A percentile compares a stretch with the other conserved stretches of the same genome.
Evolutionary conservation across 2,797 vertebrate genomes (phyloP).

Genomic region (Tragelaphus oryx): DNA sequence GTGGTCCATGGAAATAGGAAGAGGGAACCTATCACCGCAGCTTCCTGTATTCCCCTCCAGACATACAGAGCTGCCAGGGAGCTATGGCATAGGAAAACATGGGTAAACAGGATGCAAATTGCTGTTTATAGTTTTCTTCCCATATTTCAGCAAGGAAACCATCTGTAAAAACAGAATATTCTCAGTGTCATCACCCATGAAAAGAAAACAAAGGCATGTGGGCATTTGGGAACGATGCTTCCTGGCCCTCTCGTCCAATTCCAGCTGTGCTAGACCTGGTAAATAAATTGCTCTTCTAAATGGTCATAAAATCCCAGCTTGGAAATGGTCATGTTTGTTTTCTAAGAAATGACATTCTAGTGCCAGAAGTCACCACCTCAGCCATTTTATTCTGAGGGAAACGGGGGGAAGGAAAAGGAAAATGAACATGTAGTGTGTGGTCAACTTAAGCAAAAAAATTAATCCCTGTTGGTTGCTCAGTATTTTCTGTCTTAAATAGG

Average conservation of each 20-base stretch:
- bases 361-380: not conserved
- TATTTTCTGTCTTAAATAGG: not conserved
- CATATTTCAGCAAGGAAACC: slow-evolving; percentile 22
- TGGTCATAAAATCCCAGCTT: not conserved
- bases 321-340: slow-evolving; percentile 44
- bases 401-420: not conserved
- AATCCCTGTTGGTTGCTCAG: not conserved
- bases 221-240: slow-evolving; percentile 27
- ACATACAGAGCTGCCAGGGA: not conserved
- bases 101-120: not conserved
- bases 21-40: not conserved
- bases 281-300: not conserved
- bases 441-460: not conserved
- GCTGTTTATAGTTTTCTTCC: slow-evolving; percentile 27
- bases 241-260: not conserved
- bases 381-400: not conserved
- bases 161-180: slow-evolving; percentile 52
- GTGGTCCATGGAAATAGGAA: not conserved
- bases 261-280: not conserved
- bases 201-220: not conserved
- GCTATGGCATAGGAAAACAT: not conserved
- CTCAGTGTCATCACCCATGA: not conserved
- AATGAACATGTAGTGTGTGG: not conserved
- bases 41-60: not conserved
- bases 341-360: not conserved